Percentiles rank a stretch among this genome's conserved stretches.
Conservation (phyloP, 37 sponge, comb jelly and placozoan species). For the Axinella damicornis region DNA sequence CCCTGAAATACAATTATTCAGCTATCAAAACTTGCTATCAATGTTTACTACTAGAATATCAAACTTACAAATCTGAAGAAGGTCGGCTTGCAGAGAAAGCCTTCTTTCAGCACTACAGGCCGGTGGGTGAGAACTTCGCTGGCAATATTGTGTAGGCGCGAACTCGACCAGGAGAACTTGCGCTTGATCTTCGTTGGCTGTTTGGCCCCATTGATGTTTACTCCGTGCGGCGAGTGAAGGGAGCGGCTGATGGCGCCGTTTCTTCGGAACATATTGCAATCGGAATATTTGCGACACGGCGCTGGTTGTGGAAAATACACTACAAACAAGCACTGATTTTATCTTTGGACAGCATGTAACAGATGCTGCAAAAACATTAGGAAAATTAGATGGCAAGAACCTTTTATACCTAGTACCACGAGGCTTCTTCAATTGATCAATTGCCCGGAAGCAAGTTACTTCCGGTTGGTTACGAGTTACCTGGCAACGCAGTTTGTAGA, state of each 20-base stretch:
- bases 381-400: too few species aligned
- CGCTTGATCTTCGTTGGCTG: conserved; percentile 19
- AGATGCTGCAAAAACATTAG: too few species aligned
- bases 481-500: neutral
- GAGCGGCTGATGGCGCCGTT: conserved; percentile 46
- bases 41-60: neutral
- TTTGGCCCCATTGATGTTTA: conserved; percentile 13
- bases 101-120: conserved; percentile 65
- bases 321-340: too few species aligned
- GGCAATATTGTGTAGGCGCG: conserved; percentile 43
- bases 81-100: conserved; percentile 64
- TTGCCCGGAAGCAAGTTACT: too few species aligned
- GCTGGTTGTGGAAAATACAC: too few species aligned
- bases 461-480: neutral
- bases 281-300: too few species aligned
- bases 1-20: conserved; percentile 31
- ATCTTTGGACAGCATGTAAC: too few species aligned
- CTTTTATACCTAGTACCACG: too few species aligned
- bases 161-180: conserved; percentile 43
- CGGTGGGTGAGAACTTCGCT: conserved; percentile 43
- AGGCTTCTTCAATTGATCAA: too few species aligned
- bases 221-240: conserved; percentile 37
- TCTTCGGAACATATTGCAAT: conserved; percentile 42
- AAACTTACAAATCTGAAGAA: conserved; percentile 70
- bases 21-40: neutral